Base-by-base conservation (phyloP, 1,140 invertebrate species). In the Halesus radiatus region DNA sequence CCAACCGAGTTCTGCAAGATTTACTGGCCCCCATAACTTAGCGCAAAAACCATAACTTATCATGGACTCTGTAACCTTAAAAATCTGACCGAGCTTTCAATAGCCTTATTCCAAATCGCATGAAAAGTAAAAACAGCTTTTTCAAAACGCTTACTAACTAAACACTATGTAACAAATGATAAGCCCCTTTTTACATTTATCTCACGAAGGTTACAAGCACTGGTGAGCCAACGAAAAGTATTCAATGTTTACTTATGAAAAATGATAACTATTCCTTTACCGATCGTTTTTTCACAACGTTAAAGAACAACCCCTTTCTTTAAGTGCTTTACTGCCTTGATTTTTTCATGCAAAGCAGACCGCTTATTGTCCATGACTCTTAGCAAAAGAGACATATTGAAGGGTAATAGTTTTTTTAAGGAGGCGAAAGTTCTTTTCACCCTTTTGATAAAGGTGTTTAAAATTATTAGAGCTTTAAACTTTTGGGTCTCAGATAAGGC, bases 21-120 rank as follows among this genome's bases (percentile, higher is more conserved):
- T 76, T 76, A 76, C 75, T 56, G 72, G 72, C 52, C 72, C 70
- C 53, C 23, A 75, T 75, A 75, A 75, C 72, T 73, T 52, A 73
- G 7, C 18, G 70, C 45, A 52, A 50, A 73, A 73, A 15, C 45
- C 22, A 18, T 54, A 53, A 73, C 70, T 74, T 54, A 54, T 22
- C 70, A 50, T 50, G 66, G 32, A 16, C 32, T 22, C 22, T 16
- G 26, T 15, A 66, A 66, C 62, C 62, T 66, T 66, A 66, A 66
- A 66, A 66, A 13, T 66, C 23, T n/a, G 26, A 26, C 56, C 56
- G 18, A 23, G 23, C 18, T 60, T 22, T 60, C n/a, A 60, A 20
- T 60, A 60, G 18, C 4, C 23, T 22, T 8, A 60, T 22, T 23
- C 8, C 2, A 60, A 60, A 60, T 15, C 56, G 3, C 18, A 60